Evolutionary conservation across 2,888 invertebrate genomes (phyloP), one percentile per base, ranked within the genome.

Genomic region (Scaeva pyrastri): DNA sequence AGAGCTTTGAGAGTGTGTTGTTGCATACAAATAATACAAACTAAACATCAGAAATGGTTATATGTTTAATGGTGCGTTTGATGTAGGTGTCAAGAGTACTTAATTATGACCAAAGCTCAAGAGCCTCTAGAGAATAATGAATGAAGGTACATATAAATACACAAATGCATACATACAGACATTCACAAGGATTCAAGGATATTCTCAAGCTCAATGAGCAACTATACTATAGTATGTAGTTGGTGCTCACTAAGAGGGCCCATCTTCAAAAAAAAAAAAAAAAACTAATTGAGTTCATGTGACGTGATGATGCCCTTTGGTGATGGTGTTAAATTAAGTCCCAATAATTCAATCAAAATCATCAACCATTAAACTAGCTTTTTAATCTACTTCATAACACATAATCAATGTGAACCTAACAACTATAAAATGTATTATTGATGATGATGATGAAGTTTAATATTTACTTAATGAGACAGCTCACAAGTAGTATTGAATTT

Each of bases 271-370:
- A 45, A n/a, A 19, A 58, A 39, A 68, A 45, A 45, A 45, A n/a
- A 19, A 58, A 39, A 62, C 23, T 23, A 81, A 62, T 14, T 50
- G 52, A 36, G 16, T 62, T 26, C n/a, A 2, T 43, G 23, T 43
- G 23, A 41, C 21, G 23, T 43, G 23, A 23, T 23, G 50, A n/a
- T n/a, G n/a, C n/a, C n/a, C n/a, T n/a, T n/a, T 50, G 26, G 7
- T 26, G 26, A 26, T 26, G 60, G 60, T 60, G 62, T 43, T 7
- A 71, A 58, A 48, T 72, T 64, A 58, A 77, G 52, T 60, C 43
- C 10, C n/a, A 52, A 36, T 58, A 68, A 82, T 82, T 82, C 21
- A 77, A 77, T 82, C 58, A 41, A 77, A 68, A 60, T 58, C 66
- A 73, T 73, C 45, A 77, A 66, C 39, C 60, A 43, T 72, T 66